Percentiles rank a stretch among this genome's conserved stretches.
phyloP scores from a whole-genome alignment of 2,888 invertebrate species.

The Plagodis dolabraria region DNA sequence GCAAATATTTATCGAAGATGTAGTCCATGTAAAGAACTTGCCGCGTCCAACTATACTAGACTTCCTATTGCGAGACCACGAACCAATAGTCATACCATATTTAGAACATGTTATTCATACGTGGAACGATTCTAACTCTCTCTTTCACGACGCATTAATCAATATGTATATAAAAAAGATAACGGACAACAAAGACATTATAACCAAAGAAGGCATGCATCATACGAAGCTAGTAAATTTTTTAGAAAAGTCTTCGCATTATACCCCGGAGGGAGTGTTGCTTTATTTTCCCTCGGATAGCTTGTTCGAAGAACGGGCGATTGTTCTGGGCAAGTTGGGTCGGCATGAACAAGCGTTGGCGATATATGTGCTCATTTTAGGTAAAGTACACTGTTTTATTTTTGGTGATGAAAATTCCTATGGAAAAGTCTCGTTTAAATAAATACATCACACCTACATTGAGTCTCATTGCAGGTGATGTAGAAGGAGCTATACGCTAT shows the following conservation, averaged over 20 bases:
- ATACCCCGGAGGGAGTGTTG: slow-evolving; percentile 94
- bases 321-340: slow-evolving; percentile 96
- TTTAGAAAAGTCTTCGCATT: slow-evolving; percentile 91
- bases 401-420: no score
- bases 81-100: slow-evolving; percentile 94
- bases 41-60: slow-evolving; percentile 95
- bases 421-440: no score
- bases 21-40: slow-evolving; percentile 94
- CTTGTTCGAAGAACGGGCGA: slow-evolving; percentile 96
- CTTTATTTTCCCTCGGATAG: slow-evolving; percentile 93
- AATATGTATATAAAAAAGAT: slow-evolving; percentile 94
- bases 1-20: slow-evolving; percentile 94
- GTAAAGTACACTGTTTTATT: slow-evolving; percentile 47
- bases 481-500: slow-evolving; percentile 92
- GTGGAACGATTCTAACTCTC: slow-evolving; percentile 93
- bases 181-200: slow-evolving; percentile 63
- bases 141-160: slow-evolving; percentile 96
- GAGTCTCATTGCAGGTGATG: slow-evolving; percentile 85
- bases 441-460: no score
- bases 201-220: slow-evolving; percentile 67
- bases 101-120: slow-evolving; percentile 96
- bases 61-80: slow-evolving; percentile 93
- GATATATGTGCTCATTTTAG: slow-evolving; percentile 95
- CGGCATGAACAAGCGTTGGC: slow-evolving; percentile 96
- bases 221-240: slow-evolving; percentile 89